Base-by-base conservation (phyloP, 2,797 vertebrate species). In the Spinus pinus region DNA sequence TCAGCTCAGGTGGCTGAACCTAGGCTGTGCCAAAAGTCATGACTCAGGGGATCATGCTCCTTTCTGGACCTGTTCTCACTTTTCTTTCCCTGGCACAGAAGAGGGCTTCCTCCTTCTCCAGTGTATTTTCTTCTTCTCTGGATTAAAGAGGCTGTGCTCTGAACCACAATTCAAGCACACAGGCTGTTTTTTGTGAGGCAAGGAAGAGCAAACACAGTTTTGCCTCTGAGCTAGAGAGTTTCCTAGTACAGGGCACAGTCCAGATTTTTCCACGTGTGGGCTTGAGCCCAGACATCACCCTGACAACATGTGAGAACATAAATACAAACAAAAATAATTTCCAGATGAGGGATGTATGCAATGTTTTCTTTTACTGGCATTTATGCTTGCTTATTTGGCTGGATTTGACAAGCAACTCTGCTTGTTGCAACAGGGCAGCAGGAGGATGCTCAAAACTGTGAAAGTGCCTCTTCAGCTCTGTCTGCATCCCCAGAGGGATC, bases 311-410 rank as follows among this genome's bases (percentile, higher is more conserved):
- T 77, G 90, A 73, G 90, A 96, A 92, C 86, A 97, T 97, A 97
- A 97, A 97, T 94, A 97, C 73, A 96, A 97, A 97, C 95, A 97
- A 96, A 93, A 97, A 95, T 96, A 96, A 96, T 44, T 96, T 97
- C 96, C 94, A 96, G 94, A 96, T 95, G 95, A 95, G 92, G 25
- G 94, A 96, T 84, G 28, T 96, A 96, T 97, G 97, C 95, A 96
- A 95, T 94, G 61, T 92, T 94, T 94, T 97, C 86, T 94, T 91
- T 96, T 95, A 73, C 95, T 97, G 97, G 94, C 93, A 81, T 92
- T 95, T 95, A 73, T 94, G 54, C 78, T 96, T 94, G 89, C 87
- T 95, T 91, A 66, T 94, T 97, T 97, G 95, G 95, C 96, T 88
- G 83, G 74, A 82, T 53, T 61, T 80, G 82, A 82, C 87, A 53